Conservation (phyloP, 35 echinoderm and acorn worm species). For the Hemicentrotus pulcherrimus region DNA sequence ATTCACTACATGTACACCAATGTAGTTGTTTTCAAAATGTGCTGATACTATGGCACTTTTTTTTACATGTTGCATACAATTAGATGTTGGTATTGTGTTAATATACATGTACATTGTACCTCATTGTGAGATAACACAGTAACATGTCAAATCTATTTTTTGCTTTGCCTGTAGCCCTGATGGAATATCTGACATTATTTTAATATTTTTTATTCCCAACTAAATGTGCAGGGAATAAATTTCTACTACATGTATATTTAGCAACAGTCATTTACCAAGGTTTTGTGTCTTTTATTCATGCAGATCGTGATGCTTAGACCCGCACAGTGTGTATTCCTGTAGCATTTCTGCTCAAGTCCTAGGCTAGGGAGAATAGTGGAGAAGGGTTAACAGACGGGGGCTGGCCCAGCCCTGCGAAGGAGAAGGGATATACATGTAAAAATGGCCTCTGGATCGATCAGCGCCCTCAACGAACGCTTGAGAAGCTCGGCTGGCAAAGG, state of each 20-base stretch:
- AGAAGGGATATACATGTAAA: not conserved
- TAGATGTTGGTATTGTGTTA: no score
- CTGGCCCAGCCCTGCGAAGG: no score
- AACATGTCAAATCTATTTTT: no score
- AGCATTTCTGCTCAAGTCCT: not conserved
- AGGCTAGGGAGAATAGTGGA: not conserved
- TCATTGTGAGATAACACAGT: no score
- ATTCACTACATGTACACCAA: no score
- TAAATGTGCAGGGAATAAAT: not conserved
- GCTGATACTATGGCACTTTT: no score
- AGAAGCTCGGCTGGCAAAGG: conserved; percentile 84
- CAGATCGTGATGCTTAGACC: not conserved
- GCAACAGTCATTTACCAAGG: not conserved
- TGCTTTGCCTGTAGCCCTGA: no score
- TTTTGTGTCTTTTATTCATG: not conserved
- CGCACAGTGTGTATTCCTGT: not conserved
- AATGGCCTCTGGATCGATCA: conserved; percentile 2
- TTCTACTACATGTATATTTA: not conserved
- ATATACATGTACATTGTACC: no score
- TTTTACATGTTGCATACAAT: no score
- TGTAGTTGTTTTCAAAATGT: no score
- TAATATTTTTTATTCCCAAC: not conserved
- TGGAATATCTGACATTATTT: not conserved
- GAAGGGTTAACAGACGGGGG: no score
- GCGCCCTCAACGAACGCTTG: conserved; percentile 72